Evolutionary conservation across 2,797 vertebrate genomes (phyloP), one percentile per base, ranked within the genome.

Genomic region (Neosilurus hyrtlii): DNA sequence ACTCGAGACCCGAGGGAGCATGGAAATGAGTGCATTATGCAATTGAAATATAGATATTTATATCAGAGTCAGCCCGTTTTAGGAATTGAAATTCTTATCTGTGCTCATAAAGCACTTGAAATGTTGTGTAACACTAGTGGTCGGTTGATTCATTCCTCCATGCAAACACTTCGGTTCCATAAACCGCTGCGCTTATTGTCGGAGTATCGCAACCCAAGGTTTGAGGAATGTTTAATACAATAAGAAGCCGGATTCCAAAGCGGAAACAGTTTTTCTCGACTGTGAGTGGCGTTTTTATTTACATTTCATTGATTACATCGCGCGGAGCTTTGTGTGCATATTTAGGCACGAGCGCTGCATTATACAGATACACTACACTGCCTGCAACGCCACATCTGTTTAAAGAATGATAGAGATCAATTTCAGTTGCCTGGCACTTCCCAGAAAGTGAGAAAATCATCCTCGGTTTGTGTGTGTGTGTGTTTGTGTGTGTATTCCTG

Each of bases 401-500:
- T 85, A 80, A 82, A 80, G 81, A 85, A 82, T 81, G 70, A 80
- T 83, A 80, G 79, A 76, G 81, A 85, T 86, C 82, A 84, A 82
- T 86, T 86, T 85, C 87, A 86, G 67, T 72, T 80, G 70, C 63
- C 68, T 71, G 71, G 73, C 30, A 74, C 70, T 89, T 87, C 85
- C 85, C 83, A 85, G 88, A 89, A 89, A 82, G 86, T 85, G 82
- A 80, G 76, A 87, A 86, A 85, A 86, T 84, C 85, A 86, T 86
- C 85, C 82, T 73, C 15, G 56, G 61, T 79, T 37, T 65, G 54
- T 74, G 68, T 79, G 61, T 84, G 49, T 81, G 68, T 63, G n/a
- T 59, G 52, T 68, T 30, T 81, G 30, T 24, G 24, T 81, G 68
- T 71, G 68, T 82, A 83, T 94, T 94, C 93, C 93, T 84, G 93